These are phyloP conservation scores for Monarcha castaneiventris DNA, from an alignment of 2,113 vertebrate genomes.

Conservation along the genomic window DNA sequence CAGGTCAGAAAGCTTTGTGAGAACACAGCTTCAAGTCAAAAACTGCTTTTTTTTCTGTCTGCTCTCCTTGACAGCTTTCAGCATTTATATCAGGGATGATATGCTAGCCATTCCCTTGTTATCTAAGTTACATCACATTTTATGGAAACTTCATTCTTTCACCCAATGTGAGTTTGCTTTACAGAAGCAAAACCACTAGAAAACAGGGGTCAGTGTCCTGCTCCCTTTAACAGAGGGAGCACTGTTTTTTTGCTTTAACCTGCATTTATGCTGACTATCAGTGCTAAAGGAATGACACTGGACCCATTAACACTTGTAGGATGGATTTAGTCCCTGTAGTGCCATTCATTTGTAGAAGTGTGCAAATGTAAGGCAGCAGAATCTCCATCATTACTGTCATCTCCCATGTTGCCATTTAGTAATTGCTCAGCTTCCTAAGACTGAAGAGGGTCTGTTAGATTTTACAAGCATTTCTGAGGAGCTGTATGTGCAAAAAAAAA, in stretches of 20 bases:
- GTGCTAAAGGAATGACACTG: background rate
- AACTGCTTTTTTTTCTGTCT: background rate
- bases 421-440: background rate
- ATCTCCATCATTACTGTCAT: background rate
- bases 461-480: background rate
- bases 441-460: background rate
- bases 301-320: background rate
- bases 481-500: background rate
- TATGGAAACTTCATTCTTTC: background rate
- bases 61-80: background rate
- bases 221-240: background rate
- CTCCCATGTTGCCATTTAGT: background rate
- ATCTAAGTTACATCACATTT: background rate
- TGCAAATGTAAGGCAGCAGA: background rate
- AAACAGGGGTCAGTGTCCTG: background rate
- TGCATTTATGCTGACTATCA: background rate
- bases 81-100: background rate
- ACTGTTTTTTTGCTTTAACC: background rate
- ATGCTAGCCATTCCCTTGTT: background rate
- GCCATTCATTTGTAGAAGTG: background rate
- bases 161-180: background rate
- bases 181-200: background rate
- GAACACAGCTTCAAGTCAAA: background rate
- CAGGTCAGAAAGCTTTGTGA: background rate
- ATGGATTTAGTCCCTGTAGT: background rate